Evolutionary conservation across 2,797 vertebrate species (phyloP), one percentile per base, ranked within the genome.

Genomic region (Heteromormyrus szaboi): DNA sequence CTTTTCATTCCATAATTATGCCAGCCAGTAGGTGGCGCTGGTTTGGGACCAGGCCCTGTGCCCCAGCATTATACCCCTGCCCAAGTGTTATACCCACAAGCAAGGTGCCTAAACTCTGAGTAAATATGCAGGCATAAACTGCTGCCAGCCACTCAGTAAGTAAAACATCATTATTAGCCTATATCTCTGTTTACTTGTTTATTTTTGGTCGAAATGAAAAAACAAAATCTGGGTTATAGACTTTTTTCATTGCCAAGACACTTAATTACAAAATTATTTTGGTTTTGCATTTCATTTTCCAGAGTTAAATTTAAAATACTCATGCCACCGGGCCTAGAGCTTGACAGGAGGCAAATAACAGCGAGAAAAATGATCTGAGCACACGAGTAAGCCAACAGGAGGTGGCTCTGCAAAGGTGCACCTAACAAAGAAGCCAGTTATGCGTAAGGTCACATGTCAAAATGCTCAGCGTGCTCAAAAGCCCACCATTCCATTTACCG

Each of bases 221-320:
- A 68, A 33, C 62, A 5, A 68, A 65, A 68, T 68, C 62, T 68
- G 25, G 62, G 62, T 68, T 68, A 12, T 29, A 5, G 37, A 19
- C 72, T 19, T 44, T 62, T 79, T 19, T 44, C 17, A 9, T 79
- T 44, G 72, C 72, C 72, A 79, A 37, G 72, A 41, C 37, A 79
- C 72, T 41, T 79, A 79, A 79, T 79, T 41, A 79, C 72, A 44
- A 79, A 79, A 79, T 79, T 19, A 79, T 79, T 79, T n/a, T 44
- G 72, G 72, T 79, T 79, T 79, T 79, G 37, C 14, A 68, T 68
- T 33, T 68, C 25, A 68, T 33, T 68, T 33, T 68, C 25, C 5
- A 4, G 72, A 76, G 37, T n/a, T 19, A 44, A 79, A 79, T 79
- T 44, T 79, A n/a, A 44, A 7, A n/a, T 19, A 33, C 62, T 68